These are phyloP conservation scores for Cairina moschata DNA, from an alignment of 2,113 vertebrate genomes.

Conservation along the genomic window DNA sequence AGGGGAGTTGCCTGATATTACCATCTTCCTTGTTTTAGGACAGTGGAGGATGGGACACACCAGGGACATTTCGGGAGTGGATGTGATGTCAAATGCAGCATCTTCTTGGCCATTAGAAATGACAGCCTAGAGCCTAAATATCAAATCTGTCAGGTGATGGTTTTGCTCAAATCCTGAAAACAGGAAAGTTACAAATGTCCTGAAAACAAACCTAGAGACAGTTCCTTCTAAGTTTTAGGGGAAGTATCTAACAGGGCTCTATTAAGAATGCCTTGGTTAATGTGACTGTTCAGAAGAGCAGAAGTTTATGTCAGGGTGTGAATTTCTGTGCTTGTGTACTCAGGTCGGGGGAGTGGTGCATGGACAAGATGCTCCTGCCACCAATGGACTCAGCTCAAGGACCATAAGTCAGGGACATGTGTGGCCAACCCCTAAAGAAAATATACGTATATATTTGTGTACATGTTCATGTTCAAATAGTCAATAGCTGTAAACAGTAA, in stretches of 20 bases:
- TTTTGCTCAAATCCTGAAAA: not conserved
- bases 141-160: not conserved
- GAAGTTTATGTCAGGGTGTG: accelerated
- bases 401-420: not conserved
- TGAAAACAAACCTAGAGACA: not conserved
- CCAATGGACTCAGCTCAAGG: not conserved
- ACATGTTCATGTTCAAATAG: not conserved
- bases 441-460: not conserved
- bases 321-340: accelerated
- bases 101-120: not conserved
- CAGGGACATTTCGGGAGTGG: not conserved
- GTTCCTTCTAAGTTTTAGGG: not conserved
- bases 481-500: not conserved
- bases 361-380: not conserved
- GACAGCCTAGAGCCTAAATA: not conserved
- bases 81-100: not conserved
- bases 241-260: accelerated
- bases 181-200: not conserved
- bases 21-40: not conserved
- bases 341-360: not conserved
- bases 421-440: not conserved
- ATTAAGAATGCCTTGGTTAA: not conserved
- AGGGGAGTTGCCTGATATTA: not conserved
- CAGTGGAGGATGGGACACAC: not conserved
- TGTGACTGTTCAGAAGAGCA: not conserved